Percentiles rank a stretch among this genome's conserved stretches.
Conservation (phyloP, 2,888 invertebrate genomes). For the Bibio marci region DNA sequence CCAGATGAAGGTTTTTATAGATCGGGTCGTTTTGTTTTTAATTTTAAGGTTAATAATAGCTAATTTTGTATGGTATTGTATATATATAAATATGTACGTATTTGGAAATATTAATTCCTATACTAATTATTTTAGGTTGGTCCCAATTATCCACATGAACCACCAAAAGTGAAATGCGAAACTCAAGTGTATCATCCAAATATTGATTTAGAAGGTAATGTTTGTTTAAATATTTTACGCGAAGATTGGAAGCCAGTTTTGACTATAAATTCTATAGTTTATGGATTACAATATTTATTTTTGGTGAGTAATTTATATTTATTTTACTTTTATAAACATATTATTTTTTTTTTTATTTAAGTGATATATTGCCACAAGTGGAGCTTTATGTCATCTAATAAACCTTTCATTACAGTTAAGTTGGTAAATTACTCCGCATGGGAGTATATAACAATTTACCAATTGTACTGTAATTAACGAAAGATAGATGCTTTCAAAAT, state of each 20-base stretch:
- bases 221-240: slow-evolving; percentile 89
- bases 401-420: too few relatives aligned
- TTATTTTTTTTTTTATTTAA: too few relatives aligned
- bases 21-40: slow-evolving; percentile 87
- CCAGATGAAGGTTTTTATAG: slow-evolving; percentile 97
- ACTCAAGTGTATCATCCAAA: slow-evolving; percentile 97
- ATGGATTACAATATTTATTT: slow-evolving; percentile 93
- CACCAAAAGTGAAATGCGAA: slow-evolving; percentile 97
- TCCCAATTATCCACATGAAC: slow-evolving; percentile 95
- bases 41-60: slow-evolving; percentile 52
- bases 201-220: slow-evolving; percentile 95
- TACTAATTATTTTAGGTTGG: slow-evolving; percentile 43
- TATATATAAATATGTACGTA: too few relatives aligned
- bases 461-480: too few relatives aligned
- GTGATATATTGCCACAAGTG: too few relatives aligned
- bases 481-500: too few relatives aligned
- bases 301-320: slow-evolving; percentile 40
- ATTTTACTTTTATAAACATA: too few relatives aligned
- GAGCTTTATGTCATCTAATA: too few relatives aligned
- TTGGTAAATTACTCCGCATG: too few relatives aligned
- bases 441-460: too few relatives aligned
- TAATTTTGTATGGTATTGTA: too few relatives aligned
- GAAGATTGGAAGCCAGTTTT: slow-evolving; percentile 99
- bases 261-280: slow-evolving; percentile 93
- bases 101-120: neutral